Evolutionary conservation across 2,888 invertebrate genomes (phyloP), one percentile per base, ranked within the genome.

Genomic region (Malacosoma neustria): DNA sequence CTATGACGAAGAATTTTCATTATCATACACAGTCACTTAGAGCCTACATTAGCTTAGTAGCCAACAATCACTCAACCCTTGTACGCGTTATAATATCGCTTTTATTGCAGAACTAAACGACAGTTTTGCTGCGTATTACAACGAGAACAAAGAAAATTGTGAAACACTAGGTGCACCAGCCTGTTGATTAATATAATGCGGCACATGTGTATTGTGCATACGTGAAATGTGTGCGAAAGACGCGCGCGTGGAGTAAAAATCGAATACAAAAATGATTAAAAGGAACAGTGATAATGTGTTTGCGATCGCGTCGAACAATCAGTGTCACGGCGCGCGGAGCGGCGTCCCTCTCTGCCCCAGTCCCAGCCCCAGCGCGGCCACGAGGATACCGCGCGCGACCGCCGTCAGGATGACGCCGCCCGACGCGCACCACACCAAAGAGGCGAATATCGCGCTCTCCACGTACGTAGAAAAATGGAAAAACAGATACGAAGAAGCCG

Each of bases 401-500:
- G 65, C 79, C 64, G 73, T 61, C 62, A 82, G 75, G 68, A 85
- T 82, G 84, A 75, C 82, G 75, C 81, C 81, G 72, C 70, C 82
- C 67, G 80, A 81, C 64, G 72, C 82, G 69, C 72, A 80, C 53
- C 87, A 60, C 70, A 75, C 72, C 60, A 79, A 77, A 58, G 82
- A 82, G 61, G 66, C 80, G 38, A 84, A 79, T 65, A 79, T 84
- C 41, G 82, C 84, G 52, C 72, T 84, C 56, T 81, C 85, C 34
- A 81, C 76, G 43, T 84, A 82, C 64, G 84, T 84, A 35, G 87
- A 87, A 61, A 87, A 87, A 62, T 92, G 92, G 92, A 91, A 89
- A 76, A 81, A 72, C 46, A 90, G 89, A 76, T 92, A 88, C 66
- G 92, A 92, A 56, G 92, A 92, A 32, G 87, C 89, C 4, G 92